Percentiles rank a stretch among this genome's conserved stretches.
These are phyloP conservation scores for Hemithea aestivaria DNA, from an alignment of 2,888 invertebrate species.

Conservation along the genomic window DNA sequence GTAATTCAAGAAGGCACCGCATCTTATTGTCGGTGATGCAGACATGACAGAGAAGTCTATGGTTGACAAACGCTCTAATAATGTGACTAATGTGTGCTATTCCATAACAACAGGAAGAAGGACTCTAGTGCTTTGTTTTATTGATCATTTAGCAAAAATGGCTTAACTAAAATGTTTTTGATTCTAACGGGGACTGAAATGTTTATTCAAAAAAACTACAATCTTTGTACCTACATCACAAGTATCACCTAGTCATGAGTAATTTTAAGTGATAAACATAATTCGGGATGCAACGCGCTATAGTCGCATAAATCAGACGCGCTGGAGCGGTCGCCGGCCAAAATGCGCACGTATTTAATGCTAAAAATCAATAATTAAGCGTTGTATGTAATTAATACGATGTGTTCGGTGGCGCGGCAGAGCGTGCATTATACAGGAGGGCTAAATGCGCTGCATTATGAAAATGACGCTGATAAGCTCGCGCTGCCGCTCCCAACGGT, in stretches of 20 bases:
- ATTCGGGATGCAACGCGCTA: slow-evolving; percentile 30
- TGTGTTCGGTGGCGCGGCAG: slow-evolving; percentile 40
- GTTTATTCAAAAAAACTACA: no score
- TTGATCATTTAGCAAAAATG: no score
- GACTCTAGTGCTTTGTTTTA: no score
- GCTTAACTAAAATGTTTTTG: no score
- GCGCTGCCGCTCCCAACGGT: slow-evolving; percentile 4
- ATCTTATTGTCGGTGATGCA: no score
- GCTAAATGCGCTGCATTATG: slow-evolving; percentile 58
- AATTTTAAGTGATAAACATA: slow-evolving; percentile 1
- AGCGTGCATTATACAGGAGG: slow-evolving; percentile 56
- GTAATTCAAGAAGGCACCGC: no score
- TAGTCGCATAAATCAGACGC: slow-evolving; percentile 30
- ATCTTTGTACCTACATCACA: slow-evolving; percentile 15
- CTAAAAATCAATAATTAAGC: slow-evolving; percentile 78
- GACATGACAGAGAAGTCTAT: no score
- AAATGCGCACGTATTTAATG: slow-evolving; percentile 62
- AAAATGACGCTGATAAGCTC: slow-evolving; percentile 54
- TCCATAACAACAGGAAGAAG: no score
- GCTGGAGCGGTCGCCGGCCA: slow-evolving; percentile 33
- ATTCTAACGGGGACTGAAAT: no score
- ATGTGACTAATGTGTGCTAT: no score
- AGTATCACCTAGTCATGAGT: no score
- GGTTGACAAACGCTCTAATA: no score
- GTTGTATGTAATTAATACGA: slow-evolving; percentile 74